Conservation (phyloP, 2,113 vertebrate species). For the Macrotus californicus region DNA sequence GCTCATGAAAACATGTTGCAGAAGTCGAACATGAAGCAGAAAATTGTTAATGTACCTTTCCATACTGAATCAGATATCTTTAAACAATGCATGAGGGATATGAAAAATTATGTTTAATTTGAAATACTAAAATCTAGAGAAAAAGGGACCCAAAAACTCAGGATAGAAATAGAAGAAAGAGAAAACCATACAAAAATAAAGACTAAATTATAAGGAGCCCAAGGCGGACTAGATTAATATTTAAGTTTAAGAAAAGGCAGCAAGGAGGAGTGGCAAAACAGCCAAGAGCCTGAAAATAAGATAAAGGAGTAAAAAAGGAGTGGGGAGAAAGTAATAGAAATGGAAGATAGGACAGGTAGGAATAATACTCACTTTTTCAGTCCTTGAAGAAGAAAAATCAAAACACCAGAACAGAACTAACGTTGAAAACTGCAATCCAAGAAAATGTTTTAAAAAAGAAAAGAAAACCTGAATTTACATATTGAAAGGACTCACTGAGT, state of each 20-base stretch:
- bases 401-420: not conserved
- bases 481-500: not conserved
- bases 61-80: not conserved
- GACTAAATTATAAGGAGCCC: not conserved
- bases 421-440: not conserved
- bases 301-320: not conserved
- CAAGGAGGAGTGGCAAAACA: not conserved
- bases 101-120: conserved; percentile 18
- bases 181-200: not conserved
- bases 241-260: conserved; percentile 15
- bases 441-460: not conserved
- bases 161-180: not conserved
- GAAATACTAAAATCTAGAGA: not conserved
- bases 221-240: not conserved
- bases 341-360: not conserved
- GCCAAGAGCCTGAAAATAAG: not conserved
- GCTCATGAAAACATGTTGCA: conserved; percentile 9
- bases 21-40: not conserved
- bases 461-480: not conserved
- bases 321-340: not conserved
- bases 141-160: not conserved
- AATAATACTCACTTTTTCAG: not conserved
- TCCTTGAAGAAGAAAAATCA: conserved; percentile 24
- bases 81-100: not conserved
- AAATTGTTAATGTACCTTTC: not conserved